These are phyloP conservation scores for Acrocephalus scirpaceus DNA, from an alignment of 2,797 vertebrate genomes.

Conservation along the genomic window DNA sequence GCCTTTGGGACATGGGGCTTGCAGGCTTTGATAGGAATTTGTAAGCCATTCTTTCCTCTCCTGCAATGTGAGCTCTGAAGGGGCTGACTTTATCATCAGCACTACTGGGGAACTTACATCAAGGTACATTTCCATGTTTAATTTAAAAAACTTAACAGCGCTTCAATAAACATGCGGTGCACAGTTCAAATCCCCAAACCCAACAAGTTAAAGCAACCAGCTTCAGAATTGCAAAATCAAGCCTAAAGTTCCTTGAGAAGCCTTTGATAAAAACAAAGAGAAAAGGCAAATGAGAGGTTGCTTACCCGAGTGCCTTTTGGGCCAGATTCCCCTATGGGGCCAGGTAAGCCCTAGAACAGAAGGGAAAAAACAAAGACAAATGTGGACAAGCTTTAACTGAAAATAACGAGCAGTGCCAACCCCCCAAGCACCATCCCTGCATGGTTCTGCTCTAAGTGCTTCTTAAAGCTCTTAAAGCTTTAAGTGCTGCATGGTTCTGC, in stretches of 20 bases:
- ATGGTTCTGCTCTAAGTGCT: not conserved
- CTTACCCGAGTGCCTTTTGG: constrained; percentile 93
- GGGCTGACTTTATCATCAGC: not conserved
- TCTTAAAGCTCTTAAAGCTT: not conserved
- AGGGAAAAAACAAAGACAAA: constrained; percentile 67
- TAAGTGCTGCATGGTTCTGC: not conserved
- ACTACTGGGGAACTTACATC: not conserved
- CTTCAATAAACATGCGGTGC: not conserved
- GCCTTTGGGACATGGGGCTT: constrained; percentile 21
- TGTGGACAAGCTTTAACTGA: constrained; percentile 63
- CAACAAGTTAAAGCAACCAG: not conserved
- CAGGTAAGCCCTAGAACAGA: constrained; percentile 91
- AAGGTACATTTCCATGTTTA: not conserved
- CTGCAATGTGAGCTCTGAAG: constrained; percentile 1
- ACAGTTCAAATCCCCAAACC: not conserved
- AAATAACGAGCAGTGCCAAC: not conserved
- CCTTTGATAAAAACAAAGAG: not conserved
- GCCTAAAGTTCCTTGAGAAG: not conserved
- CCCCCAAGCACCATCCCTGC: not conserved
- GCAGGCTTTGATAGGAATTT: constrained; percentile 16
- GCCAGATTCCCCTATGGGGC: constrained; percentile 88
- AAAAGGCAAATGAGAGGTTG: constrained; percentile 27
- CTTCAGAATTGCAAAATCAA: not conserved
- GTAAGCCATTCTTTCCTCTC: not conserved
- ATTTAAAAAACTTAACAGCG: not conserved